Evolutionary conservation across 2,113 vertebrate genomes (phyloP).

Genomic region (Panthera leo): DNA sequence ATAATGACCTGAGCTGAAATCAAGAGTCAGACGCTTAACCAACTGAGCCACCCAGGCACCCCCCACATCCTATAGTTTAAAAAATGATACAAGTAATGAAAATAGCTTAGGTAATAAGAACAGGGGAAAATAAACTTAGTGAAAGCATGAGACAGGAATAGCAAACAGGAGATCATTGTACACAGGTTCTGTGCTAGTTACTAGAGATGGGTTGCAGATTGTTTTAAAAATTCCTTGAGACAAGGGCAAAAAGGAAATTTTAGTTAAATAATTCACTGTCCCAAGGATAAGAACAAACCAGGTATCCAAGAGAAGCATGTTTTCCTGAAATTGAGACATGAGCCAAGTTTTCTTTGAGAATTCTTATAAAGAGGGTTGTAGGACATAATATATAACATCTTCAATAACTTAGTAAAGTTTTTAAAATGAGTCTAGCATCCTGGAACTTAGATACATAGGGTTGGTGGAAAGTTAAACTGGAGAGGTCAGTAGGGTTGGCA

Average conservation of each 20-base stretch:
- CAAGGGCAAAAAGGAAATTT: constrained; percentile 20
- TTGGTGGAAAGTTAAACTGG: neutral
- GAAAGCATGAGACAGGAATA: neutral
- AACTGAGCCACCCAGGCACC: too few species aligned
- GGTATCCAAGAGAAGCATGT: neutral
- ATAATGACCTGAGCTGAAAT: too few species aligned
- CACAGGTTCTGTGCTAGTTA: neutral
- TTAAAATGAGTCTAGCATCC: neutral
- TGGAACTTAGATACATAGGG: neutral
- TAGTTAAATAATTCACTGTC: neutral
- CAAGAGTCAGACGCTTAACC: too few species aligned
- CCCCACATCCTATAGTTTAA: neutral
- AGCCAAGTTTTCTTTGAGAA: neutral
- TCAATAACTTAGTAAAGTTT: neutral
- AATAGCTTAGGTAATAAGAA: neutral
- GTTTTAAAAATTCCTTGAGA: neutral
- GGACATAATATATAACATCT: neutral
- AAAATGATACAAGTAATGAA: neutral
- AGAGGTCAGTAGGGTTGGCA: neutral
- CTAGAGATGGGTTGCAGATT: neutral
- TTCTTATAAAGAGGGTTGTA: neutral
- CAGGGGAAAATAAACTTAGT: neutral
- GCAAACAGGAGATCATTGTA: neutral
- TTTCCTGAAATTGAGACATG: neutral
- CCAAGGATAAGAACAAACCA: neutral